These are phyloP conservation scores for Platysteira castanea DNA, from an alignment of 2,113 vertebrate genomes.

Conservation along the genomic window DNA sequence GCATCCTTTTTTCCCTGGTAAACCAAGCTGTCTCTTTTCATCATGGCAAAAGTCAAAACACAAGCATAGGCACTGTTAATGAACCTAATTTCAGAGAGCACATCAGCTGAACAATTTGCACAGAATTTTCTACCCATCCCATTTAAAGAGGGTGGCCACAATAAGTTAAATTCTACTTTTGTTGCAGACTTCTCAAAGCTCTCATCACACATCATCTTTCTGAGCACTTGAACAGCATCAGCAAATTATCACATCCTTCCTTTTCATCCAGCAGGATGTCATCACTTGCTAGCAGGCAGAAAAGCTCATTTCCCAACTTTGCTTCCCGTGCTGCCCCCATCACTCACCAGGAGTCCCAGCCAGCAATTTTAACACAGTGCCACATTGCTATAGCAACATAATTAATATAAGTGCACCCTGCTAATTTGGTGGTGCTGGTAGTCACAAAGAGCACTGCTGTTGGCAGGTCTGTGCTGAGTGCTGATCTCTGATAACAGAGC, in stretches of 20 bases:
- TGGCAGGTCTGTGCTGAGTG: not conserved
- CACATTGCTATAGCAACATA: constrained; percentile 4
- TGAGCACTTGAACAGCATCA: not conserved
- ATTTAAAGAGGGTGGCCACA: not conserved
- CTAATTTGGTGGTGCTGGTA: not conserved
- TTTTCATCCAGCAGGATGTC: not conserved
- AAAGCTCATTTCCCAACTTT: not conserved
- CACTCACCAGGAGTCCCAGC: not conserved
- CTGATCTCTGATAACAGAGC: not conserved
- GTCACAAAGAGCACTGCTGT: not conserved
- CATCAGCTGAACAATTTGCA: not conserved
- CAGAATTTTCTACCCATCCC: not conserved
- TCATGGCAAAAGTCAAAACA: not conserved
- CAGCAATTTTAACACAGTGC: not conserved
- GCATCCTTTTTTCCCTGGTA: not conserved
- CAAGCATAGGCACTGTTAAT: not conserved
- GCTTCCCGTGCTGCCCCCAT: not conserved
- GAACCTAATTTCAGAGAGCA: not conserved
- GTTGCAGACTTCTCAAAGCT: not conserved
- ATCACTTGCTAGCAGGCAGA: not conserved
- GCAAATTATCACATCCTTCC: constrained; percentile 4
- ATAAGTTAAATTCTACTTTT: not conserved
- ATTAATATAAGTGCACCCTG: not conserved
- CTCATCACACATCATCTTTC: not conserved
- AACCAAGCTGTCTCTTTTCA: not conserved